Base-by-base conservation (phyloP, 2,888 invertebrate genomes). In the Ametastegia equiseti region DNA sequence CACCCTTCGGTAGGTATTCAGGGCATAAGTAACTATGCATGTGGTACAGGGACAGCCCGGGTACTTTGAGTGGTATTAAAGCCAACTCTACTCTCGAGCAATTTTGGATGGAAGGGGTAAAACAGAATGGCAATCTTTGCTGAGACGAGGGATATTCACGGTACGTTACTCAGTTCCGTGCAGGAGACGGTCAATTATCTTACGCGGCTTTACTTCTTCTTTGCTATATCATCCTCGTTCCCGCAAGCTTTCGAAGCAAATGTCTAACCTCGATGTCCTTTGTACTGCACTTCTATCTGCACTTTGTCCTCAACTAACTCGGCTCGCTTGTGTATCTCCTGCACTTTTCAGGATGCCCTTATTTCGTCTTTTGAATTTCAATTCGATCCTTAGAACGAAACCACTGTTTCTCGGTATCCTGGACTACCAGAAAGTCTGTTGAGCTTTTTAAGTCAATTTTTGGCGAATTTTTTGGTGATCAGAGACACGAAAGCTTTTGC, bases 51-150 rank as follows among this genome's bases (percentile, higher is more conserved):
- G 9, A 42, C 42, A 6, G 33, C 27, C 7, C 33, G 15, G 19
- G 15, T 23, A 54, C 73, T 54, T 73, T 54, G 73, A 73, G 73
- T 73, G 73, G 73, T 73, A 50, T 54, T 54, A 36, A 19, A 73
- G 73, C 33, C 47, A 33, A 47, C 50, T 73, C 27, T 73, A n/a
- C 33, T 63, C n/a, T 30, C 19, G 19, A 45, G 33, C 54, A 33
- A 33, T 75, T 36, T 23, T n/a, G 75, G 5, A 30, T 15, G 75
- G 54, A 75, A 33, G 33, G 50, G 54, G 36, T 54, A 15, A 75
- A 50, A 75, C 36, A 36, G 33, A 33, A 54, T 33, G 23, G 54
- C 33, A 54, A 75, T 75, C n/a, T 71, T 71, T 71, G 27, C 15
- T n/a, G 65, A 39, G 19, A 39, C 23, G 7, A 30, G 45, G 15